Evolutionary conservation across 2,113 vertebrate genomes (phyloP).

Genomic region (Sigmodon hispidus): DNA sequence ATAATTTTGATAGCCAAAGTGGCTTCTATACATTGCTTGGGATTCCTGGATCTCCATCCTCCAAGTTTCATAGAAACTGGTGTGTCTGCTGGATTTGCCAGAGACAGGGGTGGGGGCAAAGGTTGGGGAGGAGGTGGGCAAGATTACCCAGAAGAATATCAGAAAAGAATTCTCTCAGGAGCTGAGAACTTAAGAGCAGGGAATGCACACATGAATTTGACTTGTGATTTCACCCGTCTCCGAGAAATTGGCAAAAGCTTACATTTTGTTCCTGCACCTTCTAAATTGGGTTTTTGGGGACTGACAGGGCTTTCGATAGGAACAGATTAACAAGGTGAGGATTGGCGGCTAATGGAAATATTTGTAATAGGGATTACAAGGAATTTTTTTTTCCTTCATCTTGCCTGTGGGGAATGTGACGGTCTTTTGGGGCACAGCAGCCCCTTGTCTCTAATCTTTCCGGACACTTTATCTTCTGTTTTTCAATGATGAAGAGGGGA

Average conservation of each 20-base stretch:
- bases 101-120: neutral
- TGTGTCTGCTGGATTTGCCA: neutral
- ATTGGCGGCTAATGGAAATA: slow-evolving; percentile 70
- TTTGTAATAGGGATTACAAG: slow-evolving; percentile 71
- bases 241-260: slow-evolving; percentile 65
- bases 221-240: neutral
- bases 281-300: slow-evolving; percentile 67
- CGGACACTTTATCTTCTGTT: slow-evolving; percentile 72
- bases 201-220: slow-evolving; percentile 22
- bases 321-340: slow-evolving; percentile 72
- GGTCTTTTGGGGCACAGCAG: neutral
- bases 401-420: slow-evolving; percentile 59
- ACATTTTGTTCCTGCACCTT: slow-evolving; percentile 50
- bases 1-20: neutral
- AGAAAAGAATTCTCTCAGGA: neutral
- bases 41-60: neutral
- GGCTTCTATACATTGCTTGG: neutral
- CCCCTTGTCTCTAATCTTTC: slow-evolving; percentile 70
- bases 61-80: neutral
- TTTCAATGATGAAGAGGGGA: slow-evolving; percentile 63
- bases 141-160: neutral
- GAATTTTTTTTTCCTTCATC: slow-evolving; percentile 54
- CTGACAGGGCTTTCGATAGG: slow-evolving; percentile 63
- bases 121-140: neutral
- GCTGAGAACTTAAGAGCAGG: neutral